These are phyloP conservation scores for Staurois parvus DNA, from an alignment of 2,797 vertebrate species.

Conservation along the genomic window DNA sequence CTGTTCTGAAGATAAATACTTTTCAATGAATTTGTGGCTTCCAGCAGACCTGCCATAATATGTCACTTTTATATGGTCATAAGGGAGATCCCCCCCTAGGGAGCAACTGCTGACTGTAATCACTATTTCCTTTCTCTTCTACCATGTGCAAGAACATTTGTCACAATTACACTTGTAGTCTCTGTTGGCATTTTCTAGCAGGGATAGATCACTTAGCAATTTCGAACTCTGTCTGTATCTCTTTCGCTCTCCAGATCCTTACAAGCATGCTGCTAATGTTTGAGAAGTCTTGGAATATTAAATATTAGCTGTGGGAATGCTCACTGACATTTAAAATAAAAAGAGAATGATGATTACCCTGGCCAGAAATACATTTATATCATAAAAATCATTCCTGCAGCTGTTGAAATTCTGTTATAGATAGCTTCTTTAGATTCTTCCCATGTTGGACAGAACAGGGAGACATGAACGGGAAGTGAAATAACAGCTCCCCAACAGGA, in stretches of 20 bases:
- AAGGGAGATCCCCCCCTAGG: background rate
- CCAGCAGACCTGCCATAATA: constrained; percentile 6
- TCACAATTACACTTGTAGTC: constrained; percentile 43
- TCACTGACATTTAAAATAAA: constrained; percentile 38
- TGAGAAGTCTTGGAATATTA: constrained; percentile 29
- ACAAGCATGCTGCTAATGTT: constrained; percentile 37
- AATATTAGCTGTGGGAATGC: constrained; percentile 18
- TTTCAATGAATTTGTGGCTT: background rate
- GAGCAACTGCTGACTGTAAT: constrained; percentile 32
- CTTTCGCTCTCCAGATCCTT: constrained; percentile 2
- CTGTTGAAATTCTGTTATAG: too few species aligned
- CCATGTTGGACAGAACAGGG: too few species aligned
- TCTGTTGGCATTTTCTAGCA: constrained; percentile 44
- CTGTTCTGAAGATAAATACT: background rate
- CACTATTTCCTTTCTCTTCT: constrained; percentile 11
- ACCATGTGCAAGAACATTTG: constrained; percentile 23
- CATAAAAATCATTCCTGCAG: background rate
- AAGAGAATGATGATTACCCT: constrained; percentile 13
- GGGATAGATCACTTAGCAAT: constrained; percentile 38
- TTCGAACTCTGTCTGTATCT: constrained; percentile 22
- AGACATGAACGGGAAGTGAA: too few species aligned
- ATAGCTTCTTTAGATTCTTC: too few species aligned
- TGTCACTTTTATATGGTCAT: constrained; percentile 16
- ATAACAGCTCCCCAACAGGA: too few species aligned
- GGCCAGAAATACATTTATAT: constrained; percentile 23